Conservation (phyloP, 2,797 vertebrate genomes). For the Squalus acanthias region DNA sequence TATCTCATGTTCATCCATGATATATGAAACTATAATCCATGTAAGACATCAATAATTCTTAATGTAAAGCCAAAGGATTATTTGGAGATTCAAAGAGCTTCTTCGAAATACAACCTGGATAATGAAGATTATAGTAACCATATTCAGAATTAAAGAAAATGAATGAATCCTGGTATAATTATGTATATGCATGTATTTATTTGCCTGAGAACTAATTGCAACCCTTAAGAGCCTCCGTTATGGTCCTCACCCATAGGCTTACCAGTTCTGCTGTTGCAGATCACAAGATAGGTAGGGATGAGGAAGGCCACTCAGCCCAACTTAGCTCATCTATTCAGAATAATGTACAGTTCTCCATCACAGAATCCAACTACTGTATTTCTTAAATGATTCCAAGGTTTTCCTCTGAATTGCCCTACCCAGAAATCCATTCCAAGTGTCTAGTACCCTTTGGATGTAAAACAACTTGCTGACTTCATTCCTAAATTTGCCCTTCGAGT, state of each 20-base stretch:
- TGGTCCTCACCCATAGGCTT: neutral
- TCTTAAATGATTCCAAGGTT: constrained; percentile 4
- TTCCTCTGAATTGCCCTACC: neutral
- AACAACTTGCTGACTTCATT: neutral
- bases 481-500: neutral
- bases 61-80: neutral
- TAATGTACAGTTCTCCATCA: neutral
- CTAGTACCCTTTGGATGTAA: neutral
- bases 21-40: constrained; percentile 23
- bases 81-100: neutral
- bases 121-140: neutral
- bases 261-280: neutral
- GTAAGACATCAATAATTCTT: neutral
- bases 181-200: neutral
- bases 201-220: neutral
- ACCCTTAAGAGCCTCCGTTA: neutral
- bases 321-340: neutral
- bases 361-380: neutral
- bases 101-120: neutral
- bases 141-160: neutral
- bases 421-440: neutral
- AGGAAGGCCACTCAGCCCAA: neutral
- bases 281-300: neutral
- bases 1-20: neutral
- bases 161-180: neutral